A percentile compares a stretch with the other conserved stretches of the same genome.
These are phyloP conservation scores for Caenorhabditis sinica DNA, from an alignment of 2,888 invertebrate genomes.

Conservation along the genomic window DNA sequence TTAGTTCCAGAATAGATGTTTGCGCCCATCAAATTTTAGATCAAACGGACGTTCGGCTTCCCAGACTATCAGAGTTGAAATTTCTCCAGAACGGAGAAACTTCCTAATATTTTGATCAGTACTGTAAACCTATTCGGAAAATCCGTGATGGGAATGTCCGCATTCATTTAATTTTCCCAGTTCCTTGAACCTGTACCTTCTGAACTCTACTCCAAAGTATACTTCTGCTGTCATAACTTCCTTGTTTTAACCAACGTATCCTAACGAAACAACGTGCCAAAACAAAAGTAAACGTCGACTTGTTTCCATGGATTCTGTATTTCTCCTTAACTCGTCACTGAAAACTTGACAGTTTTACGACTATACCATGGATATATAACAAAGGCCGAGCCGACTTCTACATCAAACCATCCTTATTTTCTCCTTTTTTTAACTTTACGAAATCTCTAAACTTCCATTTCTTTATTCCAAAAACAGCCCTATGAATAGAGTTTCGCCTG, in stretches of 20 bases:
- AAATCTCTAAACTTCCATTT: background rate
- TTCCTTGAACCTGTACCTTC: too few relatives aligned
- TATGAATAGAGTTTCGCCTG: background rate
- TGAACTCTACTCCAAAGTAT: background rate
- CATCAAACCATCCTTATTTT: background rate
- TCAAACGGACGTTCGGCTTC: too few relatives aligned
- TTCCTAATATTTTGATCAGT: too few relatives aligned
- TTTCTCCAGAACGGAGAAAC: too few relatives aligned
- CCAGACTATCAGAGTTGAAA: too few relatives aligned
- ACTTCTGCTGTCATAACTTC: background rate
- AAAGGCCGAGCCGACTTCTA: too few relatives aligned
- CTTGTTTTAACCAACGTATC: background rate
- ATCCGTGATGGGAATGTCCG: too few relatives aligned
- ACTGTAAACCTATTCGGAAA: too few relatives aligned
- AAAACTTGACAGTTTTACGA: constrained; percentile 22
- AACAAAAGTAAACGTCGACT: constrained; percentile 7
- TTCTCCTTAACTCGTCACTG: constrained; percentile 20
- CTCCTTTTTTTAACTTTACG: background rate
- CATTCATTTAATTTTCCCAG: too few relatives aligned
- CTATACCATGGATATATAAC: constrained; percentile 12
- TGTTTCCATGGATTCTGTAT: constrained; percentile 5
- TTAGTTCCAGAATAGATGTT: too few relatives aligned
- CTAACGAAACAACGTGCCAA: background rate
- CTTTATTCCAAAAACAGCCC: too few relatives aligned
- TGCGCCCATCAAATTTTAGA: too few relatives aligned